Conservation (phyloP, 1,140 invertebrate genomes). For the Bombus picipes region DNA sequence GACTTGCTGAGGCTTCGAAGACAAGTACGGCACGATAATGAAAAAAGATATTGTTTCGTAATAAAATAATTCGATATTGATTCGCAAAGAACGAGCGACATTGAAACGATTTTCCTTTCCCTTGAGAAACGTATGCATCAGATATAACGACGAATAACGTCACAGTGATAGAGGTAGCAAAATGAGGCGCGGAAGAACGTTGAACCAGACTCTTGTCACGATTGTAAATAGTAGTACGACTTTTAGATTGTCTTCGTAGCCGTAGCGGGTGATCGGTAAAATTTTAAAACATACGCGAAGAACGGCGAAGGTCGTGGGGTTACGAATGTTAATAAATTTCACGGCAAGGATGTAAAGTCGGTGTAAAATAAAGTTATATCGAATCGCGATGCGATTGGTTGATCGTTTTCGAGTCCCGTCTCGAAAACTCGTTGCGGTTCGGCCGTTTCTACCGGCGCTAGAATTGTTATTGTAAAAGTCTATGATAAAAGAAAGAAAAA, state of each 20-base stretch:
- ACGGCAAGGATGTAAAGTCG: background rate
- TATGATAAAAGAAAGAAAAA: constrained; percentile 38
- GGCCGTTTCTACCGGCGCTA: constrained; percentile 46
- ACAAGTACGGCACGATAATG: background rate
- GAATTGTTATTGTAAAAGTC: constrained; percentile 70
- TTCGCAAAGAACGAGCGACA: too few relatives aligned
- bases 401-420: constrained; percentile 26
- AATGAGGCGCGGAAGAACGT: background rate
- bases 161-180: background rate
- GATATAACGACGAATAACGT: background rate
- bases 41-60: background rate
- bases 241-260: constrained; percentile 10
- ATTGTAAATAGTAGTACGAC: constrained; percentile 19
- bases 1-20: constrained; percentile 20
- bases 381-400: constrained; percentile 36
- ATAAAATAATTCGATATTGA: background rate
- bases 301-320: constrained; percentile 4
- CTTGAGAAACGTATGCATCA: background rate
- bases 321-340: constrained; percentile 38
- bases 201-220: background rate
- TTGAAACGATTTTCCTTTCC: background rate
- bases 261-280: background rate
- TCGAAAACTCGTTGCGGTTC: constrained; percentile 35
- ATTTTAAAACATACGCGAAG: constrained; percentile 7
- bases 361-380: constrained; percentile 32